Base-by-base conservation (phyloP, 2,113 vertebrate species). In the Myrmecobius fasciatus region DNA sequence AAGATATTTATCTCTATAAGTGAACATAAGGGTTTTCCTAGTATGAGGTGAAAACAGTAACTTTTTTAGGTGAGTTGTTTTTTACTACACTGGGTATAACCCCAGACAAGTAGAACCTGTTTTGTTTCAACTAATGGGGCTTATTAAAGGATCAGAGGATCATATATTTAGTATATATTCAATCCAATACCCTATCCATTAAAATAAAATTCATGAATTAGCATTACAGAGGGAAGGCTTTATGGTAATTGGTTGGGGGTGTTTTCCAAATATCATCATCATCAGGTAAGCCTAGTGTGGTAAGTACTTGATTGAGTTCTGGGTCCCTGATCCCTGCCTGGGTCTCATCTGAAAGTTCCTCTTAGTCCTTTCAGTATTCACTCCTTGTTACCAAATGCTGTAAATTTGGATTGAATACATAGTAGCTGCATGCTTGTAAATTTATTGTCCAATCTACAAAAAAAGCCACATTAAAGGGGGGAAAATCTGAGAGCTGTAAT, bases 391-490 rank as follows among this genome's bases (percentile, higher is more conserved):
- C 94, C 53, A 25, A 91, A 31, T 95, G 52, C n/a, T 89, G 53
- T 51, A 96, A 49, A 2, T 96, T 96, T 94, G 12, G 53, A 96
- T 96, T 54, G 3, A n/a, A 92, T 92, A 31, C 89, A 52, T 89
- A 96, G 53, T 56, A 96, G 91, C 17, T 90, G 95, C 89, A 95
- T 95, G 54, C 56, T 92, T 94, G 90, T 97, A 94, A 92, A 98
- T 98, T 97, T 97, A 96, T 96, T 97, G 94, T 97, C 92, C 92
- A 97, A 25, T 31, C 83, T 96, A 97, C 48, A 96, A 91, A 97
- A 97, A 98, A 98, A 97, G 48, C 95, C 98, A 98, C 98, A 98
- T 97, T 93, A 98, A 98, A 98, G 11, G 56, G 96, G 28, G 26
- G 5, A 97, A 98, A 97, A 91, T 53, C 83, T 93, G 96, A 96